Evolutionary conservation across 2,113 vertebrate genomes (phyloP).

Genomic region (Astatotilapia flaviijosephi): DNA sequence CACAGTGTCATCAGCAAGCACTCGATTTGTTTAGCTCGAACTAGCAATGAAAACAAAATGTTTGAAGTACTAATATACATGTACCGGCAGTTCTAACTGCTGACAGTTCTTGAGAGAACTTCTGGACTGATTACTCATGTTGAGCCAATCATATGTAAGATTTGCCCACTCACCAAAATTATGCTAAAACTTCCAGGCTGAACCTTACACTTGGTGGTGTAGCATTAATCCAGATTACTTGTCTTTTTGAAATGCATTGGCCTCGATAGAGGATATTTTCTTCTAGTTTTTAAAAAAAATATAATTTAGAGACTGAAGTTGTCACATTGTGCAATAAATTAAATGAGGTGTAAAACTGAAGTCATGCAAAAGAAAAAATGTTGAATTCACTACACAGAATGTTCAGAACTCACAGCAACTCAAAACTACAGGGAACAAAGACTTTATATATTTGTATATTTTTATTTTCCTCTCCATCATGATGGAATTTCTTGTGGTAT

Average conservation of each 20-base stretch:
- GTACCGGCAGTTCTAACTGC: not conserved
- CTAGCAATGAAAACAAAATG: not conserved
- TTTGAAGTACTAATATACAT: not conserved
- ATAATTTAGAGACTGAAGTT: not conserved
- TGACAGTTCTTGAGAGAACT: not conserved
- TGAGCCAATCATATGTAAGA: not conserved
- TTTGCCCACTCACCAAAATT: not conserved
- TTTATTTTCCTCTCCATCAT: not conserved
- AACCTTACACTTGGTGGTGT: not conserved
- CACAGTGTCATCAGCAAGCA: not conserved
- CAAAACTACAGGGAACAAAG: not conserved
- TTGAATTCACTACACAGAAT: not conserved
- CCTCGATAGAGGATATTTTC: not conserved
- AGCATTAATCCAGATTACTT: not conserved
- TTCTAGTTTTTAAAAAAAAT: too few species aligned
- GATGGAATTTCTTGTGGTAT: not conserved
- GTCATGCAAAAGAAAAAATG: not conserved
- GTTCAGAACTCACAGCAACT: not conserved
- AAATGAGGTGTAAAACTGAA: not conserved
- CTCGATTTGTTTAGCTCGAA: not conserved
- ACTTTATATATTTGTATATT: not conserved
- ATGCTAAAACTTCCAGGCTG: not conserved
- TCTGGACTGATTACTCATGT: not conserved
- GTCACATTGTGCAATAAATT: not conserved
- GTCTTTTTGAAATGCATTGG: not conserved